Base-by-base conservation (phyloP, 2,888 invertebrate genomes). In the Boloria euphrosyne region DNA sequence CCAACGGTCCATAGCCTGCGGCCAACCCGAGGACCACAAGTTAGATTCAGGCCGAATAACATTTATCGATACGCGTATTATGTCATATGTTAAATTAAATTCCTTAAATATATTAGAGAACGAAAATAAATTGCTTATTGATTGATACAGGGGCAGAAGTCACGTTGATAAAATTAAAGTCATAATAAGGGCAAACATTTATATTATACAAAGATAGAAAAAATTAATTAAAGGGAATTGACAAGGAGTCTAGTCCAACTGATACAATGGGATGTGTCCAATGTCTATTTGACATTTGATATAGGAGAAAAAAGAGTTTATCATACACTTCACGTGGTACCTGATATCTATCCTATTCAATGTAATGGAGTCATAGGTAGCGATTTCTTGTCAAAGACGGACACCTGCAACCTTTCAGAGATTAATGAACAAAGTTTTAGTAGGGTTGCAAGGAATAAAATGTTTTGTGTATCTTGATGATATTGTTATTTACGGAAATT, bases 91-190 rank as follows among this genome's bases (percentile, higher is more conserved):
- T 31, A 57, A 46, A 5, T 61, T 71, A 68, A 17, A 57, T 14
- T 57, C 46, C 0, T 5, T 13, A 4, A 58, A 53, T 57, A 18
- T 66, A n/a, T 61, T 63, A 54, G 47, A 47, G 47, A 58, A 54
- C n/a, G 61, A 66, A 55, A 59, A 54, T 51, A 71, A 59, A 43
- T 73, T 71, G 55, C 54, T 71, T 18, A n/a, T n/a, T n/a, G n/a
- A 69, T 73, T n/a, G 52, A 52, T 59, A 73, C 73, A 2, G 70
- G 73, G 1, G 71, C 70, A 5, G 65, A 71, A 60, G 63, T 73
- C 13, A 65, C 63, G 1, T 65, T 70, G n/a, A 64, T 71, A 57
- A 73, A 73, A 60, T 0, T 65, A 55, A 27, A 18, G 2, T 47
- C 31, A 13, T 53, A 67, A 64, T 51, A 63, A 55, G 43, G 43